Base-by-base conservation (phyloP, 1,140 invertebrate species). In the Calycopis cecrops region DNA sequence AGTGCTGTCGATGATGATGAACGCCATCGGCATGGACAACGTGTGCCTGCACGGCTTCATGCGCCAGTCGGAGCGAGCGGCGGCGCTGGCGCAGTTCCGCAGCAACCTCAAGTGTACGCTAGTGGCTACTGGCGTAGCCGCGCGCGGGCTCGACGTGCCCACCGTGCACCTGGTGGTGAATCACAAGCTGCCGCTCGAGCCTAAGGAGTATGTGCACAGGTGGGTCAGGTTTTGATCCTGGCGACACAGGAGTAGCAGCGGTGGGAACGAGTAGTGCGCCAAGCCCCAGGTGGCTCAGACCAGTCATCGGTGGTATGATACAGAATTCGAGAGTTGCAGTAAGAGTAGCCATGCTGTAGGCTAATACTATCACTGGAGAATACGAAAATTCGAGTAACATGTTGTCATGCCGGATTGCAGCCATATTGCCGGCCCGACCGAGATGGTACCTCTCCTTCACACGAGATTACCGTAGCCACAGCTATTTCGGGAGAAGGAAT, bases 91-190 rank as follows among this genome's bases (percentile, higher is more conserved):
- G 34, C 93, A 92, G 75, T 99, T 99, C 77, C 95, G 97, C 73
- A 96, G 96, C 0, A 94, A 95, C 73, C 90, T 92, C 17, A 89
- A 93, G 2, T 94, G 94, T 59, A 97, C 98, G 21, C 88, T 99
- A 2, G 94, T 99, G 53, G 97, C 98, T 4, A 99, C 98, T 16
- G 97, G 99, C 90, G 96, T 99, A 0, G 98, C 97, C 0, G 96
- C 97, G 62, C 90, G 98, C 88, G 98, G 98, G 67, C 84, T 97
- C 16, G 95, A 97, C 70, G 96, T 97, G 75, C 94, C 94, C 3
- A 91, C 93, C 52, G 97, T 99, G 3, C 92, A 98, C 77, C 88
- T 99, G 57, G 95, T 99, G 0, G 92, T 99, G 0, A 99, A 99
- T 88, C 96, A 98, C 77, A 94, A 94, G 67, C 91, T 99, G 64